Conservation (phyloP, 2,797 vertebrate genomes). For the Pseudochromis fuscus region DNA sequence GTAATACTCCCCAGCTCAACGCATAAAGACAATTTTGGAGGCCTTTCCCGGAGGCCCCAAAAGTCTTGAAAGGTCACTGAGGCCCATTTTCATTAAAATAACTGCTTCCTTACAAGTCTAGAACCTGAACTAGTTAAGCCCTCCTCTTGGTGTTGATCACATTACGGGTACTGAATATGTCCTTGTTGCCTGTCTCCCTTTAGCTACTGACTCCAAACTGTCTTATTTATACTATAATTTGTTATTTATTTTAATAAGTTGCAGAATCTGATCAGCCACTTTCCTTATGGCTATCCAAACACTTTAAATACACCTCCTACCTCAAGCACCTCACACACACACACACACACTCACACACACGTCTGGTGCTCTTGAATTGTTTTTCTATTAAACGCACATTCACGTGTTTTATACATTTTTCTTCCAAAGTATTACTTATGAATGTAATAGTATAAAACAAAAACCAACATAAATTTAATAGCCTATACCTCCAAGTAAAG, state of each 20-base stretch:
- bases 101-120: conserved; percentile 25
- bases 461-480: no score
- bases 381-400: no score
- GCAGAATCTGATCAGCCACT: conserved; percentile 25
- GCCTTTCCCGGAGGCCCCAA: conserved; percentile 33
- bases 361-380: no score
- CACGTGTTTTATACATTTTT: no score
- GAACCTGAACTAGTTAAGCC: conserved; percentile 50
- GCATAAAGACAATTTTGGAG: conserved; percentile 58
- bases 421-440: no score
- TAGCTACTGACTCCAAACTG: conserved; percentile 48
- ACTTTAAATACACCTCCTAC: conserved; percentile 7
- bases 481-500: no score
- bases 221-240: conserved; percentile 55
- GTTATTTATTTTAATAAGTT: conserved; percentile 35
- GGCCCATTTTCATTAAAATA: conserved; percentile 60
- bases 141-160: conserved; percentile 40
- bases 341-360: conserved; percentile 30
- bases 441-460: no score
- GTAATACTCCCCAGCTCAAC: conserved; percentile 61
- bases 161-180: conserved; percentile 16
- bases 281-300: conserved; percentile 27
- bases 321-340: conserved; percentile 8
- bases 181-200: conserved; percentile 4
- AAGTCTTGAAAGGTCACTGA: conserved; percentile 47